Conservation (phyloP, 2,113 vertebrate genomes). For the Patagioenas fasciata region DNA sequence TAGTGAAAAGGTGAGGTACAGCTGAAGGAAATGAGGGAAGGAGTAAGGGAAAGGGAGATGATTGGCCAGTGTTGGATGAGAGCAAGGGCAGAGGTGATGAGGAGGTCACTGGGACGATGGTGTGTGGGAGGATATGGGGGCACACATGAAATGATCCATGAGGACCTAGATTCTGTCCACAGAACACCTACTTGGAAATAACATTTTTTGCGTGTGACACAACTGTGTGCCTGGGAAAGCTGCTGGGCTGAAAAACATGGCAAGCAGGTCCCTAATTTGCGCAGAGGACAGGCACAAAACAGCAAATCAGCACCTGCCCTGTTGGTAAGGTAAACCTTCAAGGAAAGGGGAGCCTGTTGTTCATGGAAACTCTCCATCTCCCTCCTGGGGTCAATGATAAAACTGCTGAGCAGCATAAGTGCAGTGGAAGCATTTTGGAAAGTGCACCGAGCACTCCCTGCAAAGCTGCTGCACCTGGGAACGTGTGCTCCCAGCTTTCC, state of each 20-base stretch:
- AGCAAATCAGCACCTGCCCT: background rate
- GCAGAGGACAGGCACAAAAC: background rate
- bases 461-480: accelerated
- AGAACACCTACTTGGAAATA: background rate
- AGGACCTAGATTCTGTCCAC: background rate
- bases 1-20: background rate
- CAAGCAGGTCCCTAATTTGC: background rate
- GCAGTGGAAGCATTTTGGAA: background rate
- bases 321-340: background rate
- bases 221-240: accelerated
- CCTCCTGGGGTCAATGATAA: background rate
- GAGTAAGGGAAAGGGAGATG: background rate
- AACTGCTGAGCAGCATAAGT: background rate
- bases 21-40: background rate
- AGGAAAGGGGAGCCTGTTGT: background rate
- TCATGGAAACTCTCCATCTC: background rate
- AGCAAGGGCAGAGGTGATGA: accelerated
- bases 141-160: background rate
- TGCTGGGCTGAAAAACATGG: background rate
- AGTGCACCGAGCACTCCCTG: background rate
- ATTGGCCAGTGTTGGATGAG: background rate
- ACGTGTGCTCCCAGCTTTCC: background rate
- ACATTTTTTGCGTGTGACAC: accelerated
- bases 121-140: background rate
- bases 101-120: accelerated